Evolutionary conservation across 2,888 invertebrate genomes (phyloP), one percentile per base, ranked within the genome.

Genomic region (Rotaria magnacalcarata): DNA sequence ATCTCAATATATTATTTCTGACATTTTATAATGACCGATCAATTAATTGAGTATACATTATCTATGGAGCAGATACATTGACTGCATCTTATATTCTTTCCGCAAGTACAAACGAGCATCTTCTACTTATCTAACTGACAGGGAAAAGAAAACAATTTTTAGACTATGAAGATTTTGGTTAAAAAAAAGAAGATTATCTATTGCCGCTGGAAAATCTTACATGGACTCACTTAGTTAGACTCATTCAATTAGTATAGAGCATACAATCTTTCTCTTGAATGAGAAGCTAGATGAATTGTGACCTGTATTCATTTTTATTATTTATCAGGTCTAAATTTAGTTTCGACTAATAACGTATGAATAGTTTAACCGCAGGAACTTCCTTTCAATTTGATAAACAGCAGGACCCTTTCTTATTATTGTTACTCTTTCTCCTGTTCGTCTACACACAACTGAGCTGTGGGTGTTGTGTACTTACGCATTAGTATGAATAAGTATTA

Each of bases 1-100:
- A 34, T 67, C 11, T 6, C 11, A 27, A 67, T 67, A 16, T 19
- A 3, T 27, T 67, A 19, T 19, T 41, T 16, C 19, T 67, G 34
- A 67, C 34, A 16, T 19, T 67, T 14, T 34, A 19, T 6, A 16
- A 16, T 67, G 67, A 67, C 34, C 6, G 34, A 67, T 67, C 34
- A 16, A 67, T 67, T 67, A 67, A 67, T 67, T 67, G 67, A 67
- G 19, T 67, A 41, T 34, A 67, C 41, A 67, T 34, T 67, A 67
- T 67, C 67, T 34, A 34, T 67, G 19, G n/a, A 67, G 34, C 34
- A 34, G 67, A 67, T 19, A 34, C 6, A 41, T 41, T 34, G 34
- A 0, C 67, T 19, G 34, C 34, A 67, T 67, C 67, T 67, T 34
- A 4, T 16, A 34, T 34, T 16, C 34, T 67, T 34, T 16, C 67